These are phyloP conservation scores for Chironex yamaguchii DNA, from an alignment of 30 jellyfish, hydroid and myxozoan species.

Conservation along the genomic window DNA sequence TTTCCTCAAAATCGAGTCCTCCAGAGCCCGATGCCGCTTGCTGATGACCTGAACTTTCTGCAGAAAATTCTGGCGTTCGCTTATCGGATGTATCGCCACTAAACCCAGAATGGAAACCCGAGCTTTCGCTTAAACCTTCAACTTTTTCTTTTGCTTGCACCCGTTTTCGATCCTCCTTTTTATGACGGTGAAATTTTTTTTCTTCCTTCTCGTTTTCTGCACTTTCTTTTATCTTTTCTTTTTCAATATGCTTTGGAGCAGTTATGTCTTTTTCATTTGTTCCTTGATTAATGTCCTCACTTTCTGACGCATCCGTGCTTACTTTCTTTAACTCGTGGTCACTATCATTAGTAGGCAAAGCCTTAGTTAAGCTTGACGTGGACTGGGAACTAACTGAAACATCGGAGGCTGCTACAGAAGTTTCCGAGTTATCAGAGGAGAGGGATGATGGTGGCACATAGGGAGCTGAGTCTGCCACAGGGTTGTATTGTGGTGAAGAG, in stretches of 20 bases:
- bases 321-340: neutral
- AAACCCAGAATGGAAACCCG: neutral
- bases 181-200: too few relatives aligned
- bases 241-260: slow-evolving; percentile 66
- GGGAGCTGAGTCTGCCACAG: neutral
- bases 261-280: slow-evolving; percentile 68
- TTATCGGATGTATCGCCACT: neutral
- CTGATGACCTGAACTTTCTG: neutral
- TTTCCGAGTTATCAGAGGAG: neutral
- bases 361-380: neutral
- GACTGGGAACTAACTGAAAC: neutral
- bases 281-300: neutral
- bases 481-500: neutral
- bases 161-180: neutral
- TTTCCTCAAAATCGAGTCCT: neutral
- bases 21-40: neutral
- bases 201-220: neutral
- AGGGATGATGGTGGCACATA: neutral
- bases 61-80: neutral
- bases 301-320: neutral
- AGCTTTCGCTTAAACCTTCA: neutral
- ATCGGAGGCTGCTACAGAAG: neutral
- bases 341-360: neutral
- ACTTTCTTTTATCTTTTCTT: slow-evolving; percentile 11
- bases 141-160: neutral